Base-by-base conservation (phyloP, 2,113 vertebrate genomes). In the Larimichthys polyactis region DNA sequence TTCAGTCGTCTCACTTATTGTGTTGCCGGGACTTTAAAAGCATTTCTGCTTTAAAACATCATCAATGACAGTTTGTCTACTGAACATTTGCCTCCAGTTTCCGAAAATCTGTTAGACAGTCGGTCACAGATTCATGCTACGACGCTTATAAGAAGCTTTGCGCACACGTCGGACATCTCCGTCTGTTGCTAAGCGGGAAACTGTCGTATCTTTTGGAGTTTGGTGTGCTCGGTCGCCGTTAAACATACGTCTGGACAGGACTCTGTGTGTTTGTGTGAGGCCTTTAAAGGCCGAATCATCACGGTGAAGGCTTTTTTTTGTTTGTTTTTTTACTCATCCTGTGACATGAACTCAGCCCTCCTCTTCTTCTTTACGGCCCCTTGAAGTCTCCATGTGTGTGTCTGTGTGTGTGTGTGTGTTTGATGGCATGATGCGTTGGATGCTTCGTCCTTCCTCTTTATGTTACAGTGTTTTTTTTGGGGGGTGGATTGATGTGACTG, bases 331-430 rank as follows among this genome's bases (percentile, higher is more conserved):
- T 60, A 94, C 93, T 93, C 94, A 90, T 93, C 94, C 91, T 95
- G 94, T 95, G 94, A 95, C 92, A 89, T 95, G 89, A 94, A 83
- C 94, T 95, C 94, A 94, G 92, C 87, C 93, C 29, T 36, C 27
- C 55, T 59, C 55, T 36, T 36, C 36, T 36, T 36, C 36, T 36
- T 65, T 55, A 63, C 74, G 91, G 94, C 92, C 94, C 94, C 92
- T 87, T 91, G 94, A 65, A 74, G 71, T 84, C 74, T 79, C 11
- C 22, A 2, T 71, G 11, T 52, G 57, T 78, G 36, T 60, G 55
- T 55, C 71, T 65, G 83, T 68, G 58, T 69, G 60, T 83, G 76
- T 55, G 81, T 69, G 44, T 70, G 59, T 27, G 71, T n/a, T 76
- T 27, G 63, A 52, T 24, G 36, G 36, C 27, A 16, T 57, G 55